Base-by-base conservation (phyloP, 2,888 invertebrate genomes). In the Cephus pygmeus region DNA sequence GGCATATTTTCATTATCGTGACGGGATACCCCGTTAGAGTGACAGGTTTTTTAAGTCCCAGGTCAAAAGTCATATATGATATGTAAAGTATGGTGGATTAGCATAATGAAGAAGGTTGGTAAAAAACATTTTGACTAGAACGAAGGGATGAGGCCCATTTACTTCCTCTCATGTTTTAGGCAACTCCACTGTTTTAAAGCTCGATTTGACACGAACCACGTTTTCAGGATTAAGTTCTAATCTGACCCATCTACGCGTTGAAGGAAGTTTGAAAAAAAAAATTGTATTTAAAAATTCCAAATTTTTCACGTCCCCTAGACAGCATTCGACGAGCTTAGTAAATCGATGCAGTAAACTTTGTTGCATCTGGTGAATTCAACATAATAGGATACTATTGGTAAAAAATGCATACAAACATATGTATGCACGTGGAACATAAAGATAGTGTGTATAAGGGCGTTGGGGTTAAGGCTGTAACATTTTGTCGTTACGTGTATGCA, bases 1-100 rank as follows among this genome's bases (percentile, higher is more conserved):
- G 81, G 15, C 9, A 56, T 56, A 56, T 56, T 56, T 56, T 56
- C 9, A 56, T 56, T 56, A 56, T 56, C 56, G 23, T 56, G 23
- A 56, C 56, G 56, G 56, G 85, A 85, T 87, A 87, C 86, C 83
- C 85, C 82, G 85, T 82, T 85, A 84, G 84, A 86, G 85, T 82
- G 85, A 84, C 80, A 82, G 82, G 79, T 77, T 81, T 77, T 79
- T 82, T 79, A 77, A 77, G 82, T 80, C 82, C 81, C 81, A 83
- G 84, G 82, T 83, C 83, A 81, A 81, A 73, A 81, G 81, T 83
- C 82, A 77, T 82, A 80, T 83, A 82, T 79, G 84, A 83, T 83
- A 83, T 81, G 84, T 81, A 80, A 85, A 85, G 84, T 83, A 84
- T 75, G 80, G 73, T 34, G 82, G 85, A 86, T 87, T 87, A 87